phyloP scores from a whole-genome alignment of 2,888 invertebrate genomes.

The Dusona sp. region DNA sequence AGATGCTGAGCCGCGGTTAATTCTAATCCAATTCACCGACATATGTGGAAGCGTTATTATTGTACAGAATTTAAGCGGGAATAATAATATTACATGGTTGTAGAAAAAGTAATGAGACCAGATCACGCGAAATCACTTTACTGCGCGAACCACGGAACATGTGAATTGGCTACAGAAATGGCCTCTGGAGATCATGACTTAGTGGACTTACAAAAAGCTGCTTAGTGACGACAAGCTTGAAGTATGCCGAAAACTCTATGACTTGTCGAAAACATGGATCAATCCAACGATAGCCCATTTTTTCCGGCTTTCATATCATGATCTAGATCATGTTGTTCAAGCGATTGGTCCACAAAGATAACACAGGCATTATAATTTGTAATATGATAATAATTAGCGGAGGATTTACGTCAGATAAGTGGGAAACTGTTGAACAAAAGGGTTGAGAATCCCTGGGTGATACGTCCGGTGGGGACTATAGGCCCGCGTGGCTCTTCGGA shows the following conservation, averaged over 20 bases:
- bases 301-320: neutral
- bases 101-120: too few relatives aligned
- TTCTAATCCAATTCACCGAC: neutral
- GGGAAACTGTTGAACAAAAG: conserved; percentile 6
- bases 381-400: conserved; percentile 18
- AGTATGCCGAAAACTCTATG: neutral
- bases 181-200: too few relatives aligned
- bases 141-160: too few relatives aligned
- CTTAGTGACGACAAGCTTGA: neutral
- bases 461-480: conserved; percentile 67
- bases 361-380: neutral
- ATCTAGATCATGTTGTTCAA: neutral
- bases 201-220: neutral
- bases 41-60: neutral
- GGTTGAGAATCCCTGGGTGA: conserved; percentile 66
- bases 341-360: neutral
- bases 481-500: conserved; percentile 72
- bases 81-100: neutral
- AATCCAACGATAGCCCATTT: neutral
- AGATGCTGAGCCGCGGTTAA: neutral
- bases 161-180: too few relatives aligned
- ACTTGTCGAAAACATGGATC: neutral
- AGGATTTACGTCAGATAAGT: neutral
- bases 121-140: too few relatives aligned
- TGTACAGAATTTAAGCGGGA: neutral